A percentile compares a stretch with the other conserved stretches of the same genome.
phyloP scores from a whole-genome alignment of 2,888 invertebrate genomes.

The Brachyptera risi region DNA sequence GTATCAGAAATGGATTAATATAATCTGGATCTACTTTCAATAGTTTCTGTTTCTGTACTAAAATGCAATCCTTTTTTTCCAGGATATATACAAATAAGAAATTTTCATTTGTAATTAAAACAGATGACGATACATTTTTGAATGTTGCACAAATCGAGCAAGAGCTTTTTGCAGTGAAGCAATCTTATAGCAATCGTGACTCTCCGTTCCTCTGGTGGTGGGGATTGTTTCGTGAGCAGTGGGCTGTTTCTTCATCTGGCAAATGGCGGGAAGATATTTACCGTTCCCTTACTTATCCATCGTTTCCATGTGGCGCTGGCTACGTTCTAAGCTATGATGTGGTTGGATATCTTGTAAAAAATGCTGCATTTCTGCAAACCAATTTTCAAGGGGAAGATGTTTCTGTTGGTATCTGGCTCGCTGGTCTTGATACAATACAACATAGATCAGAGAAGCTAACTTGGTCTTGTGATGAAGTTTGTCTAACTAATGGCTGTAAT shows the following conservation, averaged over 20 bases:
- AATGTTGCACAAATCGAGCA: constrained; percentile 32
- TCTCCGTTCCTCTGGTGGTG: constrained; percentile 33
- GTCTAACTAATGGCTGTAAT: not conserved
- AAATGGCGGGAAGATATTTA: constrained; percentile 37
- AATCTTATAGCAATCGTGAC: not conserved
- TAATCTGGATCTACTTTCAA: not conserved
- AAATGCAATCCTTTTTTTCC: constrained; percentile 17
- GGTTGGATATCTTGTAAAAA: constrained; percentile 28
- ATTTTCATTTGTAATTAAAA: constrained; percentile 36
- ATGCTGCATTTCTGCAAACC: constrained; percentile 22
- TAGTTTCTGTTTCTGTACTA: too few relatives aligned
- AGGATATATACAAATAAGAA: constrained; percentile 32
- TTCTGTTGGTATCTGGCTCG: constrained; percentile 36
- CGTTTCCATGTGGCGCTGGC: constrained; percentile 38
- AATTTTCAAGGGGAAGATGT: constrained; percentile 37
- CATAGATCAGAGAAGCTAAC: not conserved
- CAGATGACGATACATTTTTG: constrained; percentile 38
- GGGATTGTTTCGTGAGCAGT: constrained; percentile 36
- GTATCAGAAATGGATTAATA: constrained; percentile 3
- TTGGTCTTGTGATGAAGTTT: constrained; percentile 26
- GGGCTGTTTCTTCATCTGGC: constrained; percentile 36
- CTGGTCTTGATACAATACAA: constrained; percentile 30
- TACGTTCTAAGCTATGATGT: constrained; percentile 34
- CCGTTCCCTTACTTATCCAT: constrained; percentile 35
- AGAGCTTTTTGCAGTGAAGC: not conserved